Base-by-base conservation (phyloP, 2,113 vertebrate genomes). In the Labeo catla region DNA sequence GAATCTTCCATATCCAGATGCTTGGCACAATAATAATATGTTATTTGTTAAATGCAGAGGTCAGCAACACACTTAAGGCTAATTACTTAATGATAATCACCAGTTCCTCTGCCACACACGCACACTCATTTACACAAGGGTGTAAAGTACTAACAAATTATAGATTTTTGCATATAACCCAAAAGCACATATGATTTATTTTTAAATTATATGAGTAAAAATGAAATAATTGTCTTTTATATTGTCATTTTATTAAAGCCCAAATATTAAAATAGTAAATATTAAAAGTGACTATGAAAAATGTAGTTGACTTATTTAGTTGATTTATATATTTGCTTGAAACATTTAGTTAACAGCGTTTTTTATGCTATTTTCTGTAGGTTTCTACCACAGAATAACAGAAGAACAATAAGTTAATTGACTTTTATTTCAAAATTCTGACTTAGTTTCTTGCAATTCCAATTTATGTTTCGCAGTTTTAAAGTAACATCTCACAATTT, bases 1-100 rank as follows among this genome's bases (percentile, higher is more conserved):
- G 84, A 78, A 77, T 68, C 59, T 66, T 85, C 57, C 28, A 45
- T 63, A 49, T 49, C 57, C 76, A 86, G 49, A 63, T 54, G 76
- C 54, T 86, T 81, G 79, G 79, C 79, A 81, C 76, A 59, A 23
- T 68, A 52, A 54, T 39, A 72, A 52, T 21, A 49, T 72, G 66
- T 10, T 78, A 79, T 72, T 86, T 57, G 66, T 54, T 43, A 54
- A 80, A 86, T 80, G 65, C 23, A 54, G 12, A 80, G 84, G 84
- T 86, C 76, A 86, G 66, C 10, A 70, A 45, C 65, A 45, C 65
- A 70, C 76, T 86, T 72, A 72, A 45, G 39, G 63, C 76, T 80
- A 80, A 86, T 54, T 86, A 80, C 84, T 79, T 86, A 86, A 86
- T 86, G 76, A 57, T 80, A 79, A 86, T 79, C 50, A 80, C 23